Base-by-base conservation (phyloP, 2,113 vertebrate genomes). In the Sardina pilchardus region DNA sequence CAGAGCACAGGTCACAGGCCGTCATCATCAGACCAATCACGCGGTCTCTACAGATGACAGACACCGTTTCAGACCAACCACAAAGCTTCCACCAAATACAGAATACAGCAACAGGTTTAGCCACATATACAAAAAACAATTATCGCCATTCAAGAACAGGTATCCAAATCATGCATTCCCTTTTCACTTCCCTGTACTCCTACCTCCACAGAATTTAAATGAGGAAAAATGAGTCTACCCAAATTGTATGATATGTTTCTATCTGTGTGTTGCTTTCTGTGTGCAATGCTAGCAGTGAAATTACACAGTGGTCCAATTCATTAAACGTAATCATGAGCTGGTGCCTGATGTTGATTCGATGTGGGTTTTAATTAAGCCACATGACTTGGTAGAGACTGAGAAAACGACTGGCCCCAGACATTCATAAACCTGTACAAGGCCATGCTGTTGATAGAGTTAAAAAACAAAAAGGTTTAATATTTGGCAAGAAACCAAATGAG, bases 21-120 rank as follows among this genome's bases (percentile, higher is more conserved):
- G 98, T 99, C 98, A 99, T 99, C 98, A 99, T 97, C 94, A 99
- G 93, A 87, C 97, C 98, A 89, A 99, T 99, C 89, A 99, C 96
- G 83, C 97, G 97, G 87, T 99, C 98, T 94, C 98, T 99, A 90
- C 86, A 95, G 94, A 9, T 91, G 93, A 88, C 43, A 86, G 93
- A 50, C 75, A 83, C 88, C 1, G 47, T 91, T 92, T 91, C 85
- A 87, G 84, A 85, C 78, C 71, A 75, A 87, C 14, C 34, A 53
- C 84, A 43, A 63, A 85, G 84, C 6, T 12, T 71, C 7, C 21
- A 34, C 71, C 36, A 34, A 78, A 17, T 17, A 78, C 26, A 36
- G 12, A 16, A 14, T 24, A 78, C 30, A 78, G 30, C 30, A 78
- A 21, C 10, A 8, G 10, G n/a, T 12, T 26, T 7, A 30, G 26